Evolutionary conservation across 1,140 invertebrate genomes (phyloP).

Genomic region (Platorchestia sp.): DNA sequence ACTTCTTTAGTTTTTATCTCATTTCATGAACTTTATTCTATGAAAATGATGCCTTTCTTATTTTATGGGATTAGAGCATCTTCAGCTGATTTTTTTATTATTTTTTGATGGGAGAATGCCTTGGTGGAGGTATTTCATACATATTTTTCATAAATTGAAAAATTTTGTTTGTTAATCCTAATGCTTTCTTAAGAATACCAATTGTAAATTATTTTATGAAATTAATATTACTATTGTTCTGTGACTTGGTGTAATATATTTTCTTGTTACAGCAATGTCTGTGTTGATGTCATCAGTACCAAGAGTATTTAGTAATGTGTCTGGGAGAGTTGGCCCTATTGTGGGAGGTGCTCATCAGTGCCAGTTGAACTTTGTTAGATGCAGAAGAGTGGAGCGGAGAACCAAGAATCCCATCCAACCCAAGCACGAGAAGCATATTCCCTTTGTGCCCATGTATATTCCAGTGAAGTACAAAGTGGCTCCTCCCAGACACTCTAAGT

Average conservation of each 20-base stretch:
- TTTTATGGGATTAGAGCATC: no score
- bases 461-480: not conserved
- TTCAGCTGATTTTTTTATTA: no score
- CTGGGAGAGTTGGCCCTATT: not conserved
- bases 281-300: not conserved
- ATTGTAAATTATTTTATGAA: no score
- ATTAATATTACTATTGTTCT: no score
- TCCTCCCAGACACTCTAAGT: not conserved
- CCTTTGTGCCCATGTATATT: not conserved
- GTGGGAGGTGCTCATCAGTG: not conserved
- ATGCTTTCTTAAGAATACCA: no score
- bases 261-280: not conserved
- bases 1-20: no score
- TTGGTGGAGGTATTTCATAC: no score
- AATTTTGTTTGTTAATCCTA: no score
- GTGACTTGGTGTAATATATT: not conserved
- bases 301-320: not conserved
- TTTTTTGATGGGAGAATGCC: no score
- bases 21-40: no score
- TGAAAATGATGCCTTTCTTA: no score
- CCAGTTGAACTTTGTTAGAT: not conserved
- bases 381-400: not conserved
- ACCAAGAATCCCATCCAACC: not conserved
- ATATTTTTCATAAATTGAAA: no score
- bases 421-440: not conserved